Evolutionary conservation across 1,140 invertebrate genomes (phyloP).

Genomic region (Zaprionus camerounensis): DNA sequence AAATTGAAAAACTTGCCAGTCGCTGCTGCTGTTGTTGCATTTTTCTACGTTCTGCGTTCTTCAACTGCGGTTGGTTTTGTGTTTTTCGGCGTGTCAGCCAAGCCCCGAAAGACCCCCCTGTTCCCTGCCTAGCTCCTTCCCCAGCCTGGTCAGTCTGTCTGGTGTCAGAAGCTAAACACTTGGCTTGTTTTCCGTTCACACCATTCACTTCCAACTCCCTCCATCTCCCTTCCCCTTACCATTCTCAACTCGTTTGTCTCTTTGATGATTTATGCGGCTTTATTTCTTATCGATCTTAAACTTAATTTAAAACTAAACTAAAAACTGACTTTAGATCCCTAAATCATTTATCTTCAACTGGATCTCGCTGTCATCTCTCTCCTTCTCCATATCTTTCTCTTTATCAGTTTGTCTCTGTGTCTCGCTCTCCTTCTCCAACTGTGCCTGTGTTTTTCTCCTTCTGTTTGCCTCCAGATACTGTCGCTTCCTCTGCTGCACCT

Average conservation of each 20-base stretch:
- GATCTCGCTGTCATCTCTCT: neutral
- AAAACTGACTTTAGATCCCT: neutral
- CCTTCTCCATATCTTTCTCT: neutral
- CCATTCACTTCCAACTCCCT: slow-evolving; percentile 12
- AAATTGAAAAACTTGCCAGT: slow-evolving; percentile 72
- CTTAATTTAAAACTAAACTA: slow-evolving; percentile 13
- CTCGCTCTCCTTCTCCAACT: slow-evolving; percentile 31
- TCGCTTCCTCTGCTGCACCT: slow-evolving; percentile 31
- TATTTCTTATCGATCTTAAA: slow-evolving; percentile 33
- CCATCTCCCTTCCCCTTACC: neutral
- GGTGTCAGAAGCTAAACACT: slow-evolving; percentile 69
- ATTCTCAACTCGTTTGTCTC: neutral
- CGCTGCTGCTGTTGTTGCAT: slow-evolving; percentile 49
- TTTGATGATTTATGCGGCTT: slow-evolving; percentile 53
- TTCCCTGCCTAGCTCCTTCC: neutral
- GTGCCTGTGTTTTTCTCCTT: neutral
- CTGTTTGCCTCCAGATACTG: slow-evolving; percentile 27
- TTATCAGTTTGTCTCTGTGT: neutral
- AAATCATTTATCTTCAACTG: neutral
- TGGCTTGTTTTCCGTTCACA: slow-evolving; percentile 37
- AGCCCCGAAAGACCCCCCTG: slow-evolving; percentile 4
- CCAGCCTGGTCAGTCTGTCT: neutral
- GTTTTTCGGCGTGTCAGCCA: slow-evolving; percentile 43
- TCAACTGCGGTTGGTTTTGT: slow-evolving; percentile 14
- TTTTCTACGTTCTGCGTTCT: slow-evolving; percentile 18